Evolutionary conservation across 2,797 vertebrate species (phyloP), one percentile per base, ranked within the genome.

Genomic region (Graptemys geographica): DNA sequence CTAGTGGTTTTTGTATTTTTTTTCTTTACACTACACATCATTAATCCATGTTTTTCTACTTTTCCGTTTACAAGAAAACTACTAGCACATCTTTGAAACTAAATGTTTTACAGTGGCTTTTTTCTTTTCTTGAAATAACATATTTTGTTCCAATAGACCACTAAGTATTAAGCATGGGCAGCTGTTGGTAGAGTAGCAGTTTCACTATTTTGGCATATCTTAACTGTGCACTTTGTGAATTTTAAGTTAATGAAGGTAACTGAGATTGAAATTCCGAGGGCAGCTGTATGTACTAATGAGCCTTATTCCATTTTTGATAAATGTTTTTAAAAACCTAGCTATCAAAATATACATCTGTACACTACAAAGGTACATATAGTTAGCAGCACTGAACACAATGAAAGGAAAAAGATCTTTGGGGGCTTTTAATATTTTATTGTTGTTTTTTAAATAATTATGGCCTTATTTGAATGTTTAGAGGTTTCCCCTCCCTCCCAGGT

Each of bases 401-500:
- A 97, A 96, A 97, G 94, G 94, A 94, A 94, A 96, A 97, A 97
- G 97, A 98, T 98, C 91, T 98, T 98, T 97, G 98, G 98, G 98
- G 97, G 2, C 81, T 65, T 96, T 98, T 97, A 96, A 96, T 97
- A 96, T 94, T 97, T 97, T 98, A 98, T 98, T 98, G 98, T 98
- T 99, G 98, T 98, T 98, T 98, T 99, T 98, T 98, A 97, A 98
- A 97, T 97, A 98, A 97, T 98, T 97, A 98, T 97, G 95, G 98
- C 98, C 98, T 98, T 98, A 98, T 98, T 98, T 98, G 98, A 98
- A 97, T 98, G 98, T 98, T 98, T 98, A 98, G 98, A 97, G 96
- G 95, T 97, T 98, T 98, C 98, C 98, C 98, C 98, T 98, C 98
- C 98, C 98, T 98, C 98, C 98, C 97, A 98, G 99, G 99, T 99